Conservation (phyloP, 2,888 invertebrate genomes). For the Homarus gammarus region DNA sequence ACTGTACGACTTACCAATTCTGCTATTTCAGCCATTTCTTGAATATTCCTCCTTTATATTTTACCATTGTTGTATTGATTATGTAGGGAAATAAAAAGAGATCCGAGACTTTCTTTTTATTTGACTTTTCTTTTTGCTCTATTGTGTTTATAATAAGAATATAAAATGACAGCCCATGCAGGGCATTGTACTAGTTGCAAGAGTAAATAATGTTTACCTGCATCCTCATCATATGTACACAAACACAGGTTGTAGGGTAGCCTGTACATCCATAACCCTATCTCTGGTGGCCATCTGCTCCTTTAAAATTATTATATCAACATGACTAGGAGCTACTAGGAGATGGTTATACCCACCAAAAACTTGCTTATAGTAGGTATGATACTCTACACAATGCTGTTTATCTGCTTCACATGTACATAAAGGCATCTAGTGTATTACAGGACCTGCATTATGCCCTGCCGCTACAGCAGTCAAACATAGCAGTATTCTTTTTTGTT, state of each 20-base stretch:
- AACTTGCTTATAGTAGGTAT: conserved; percentile 38
- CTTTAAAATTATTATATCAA: conserved; percentile 21
- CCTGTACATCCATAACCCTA: conserved; percentile 40
- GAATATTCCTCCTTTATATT: too few species aligned
- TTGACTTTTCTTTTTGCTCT: conserved; percentile 61
- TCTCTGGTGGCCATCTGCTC: conserved; percentile 34
- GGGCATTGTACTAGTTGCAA: conserved; percentile 71
- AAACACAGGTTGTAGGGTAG: conserved; percentile 39
- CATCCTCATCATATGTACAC: conserved; percentile 55
- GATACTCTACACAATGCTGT: conserved; percentile 56
- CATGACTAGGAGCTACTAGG: conserved; percentile 30
- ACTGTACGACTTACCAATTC: too few species aligned
- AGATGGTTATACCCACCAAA: conserved; percentile 27
- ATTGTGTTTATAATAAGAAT: conserved; percentile 69
- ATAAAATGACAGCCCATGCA: conserved; percentile 67
- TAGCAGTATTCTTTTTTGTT: conserved; percentile 31
- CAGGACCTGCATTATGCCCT: conserved; percentile 50
- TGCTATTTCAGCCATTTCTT: too few species aligned
- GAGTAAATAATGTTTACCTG: conserved; percentile 64
- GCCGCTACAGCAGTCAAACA: conserved; percentile 47
- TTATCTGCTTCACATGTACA: conserved; percentile 51
- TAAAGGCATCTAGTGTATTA: conserved; percentile 57
- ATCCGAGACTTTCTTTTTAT: conserved; percentile 48
- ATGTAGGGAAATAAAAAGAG: conserved; percentile 1
- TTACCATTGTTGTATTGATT: too few species aligned